A percentile compares a stretch with the other conserved stretches of the same genome.
Conservation (phyloP, 2,797 vertebrate genomes). For the Phrynocephalus vlangalii region DNA sequence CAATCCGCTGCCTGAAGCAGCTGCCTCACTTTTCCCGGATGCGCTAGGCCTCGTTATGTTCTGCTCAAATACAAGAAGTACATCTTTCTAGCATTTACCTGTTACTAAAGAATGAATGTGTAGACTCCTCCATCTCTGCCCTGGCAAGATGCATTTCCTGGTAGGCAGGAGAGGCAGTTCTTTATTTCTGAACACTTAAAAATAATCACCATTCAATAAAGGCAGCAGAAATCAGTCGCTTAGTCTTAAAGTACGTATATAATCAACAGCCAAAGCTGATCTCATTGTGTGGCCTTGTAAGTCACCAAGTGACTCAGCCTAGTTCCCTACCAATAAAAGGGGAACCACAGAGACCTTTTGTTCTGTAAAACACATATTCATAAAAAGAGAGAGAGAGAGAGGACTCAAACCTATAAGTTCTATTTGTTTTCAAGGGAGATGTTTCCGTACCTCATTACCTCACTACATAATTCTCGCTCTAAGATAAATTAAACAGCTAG, state of each 20-base stretch:
- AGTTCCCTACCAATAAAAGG: slow-evolving; percentile 18
- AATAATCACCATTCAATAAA: neutral
- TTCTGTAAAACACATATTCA: neutral
- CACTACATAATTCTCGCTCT: neutral
- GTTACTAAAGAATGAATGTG: neutral
- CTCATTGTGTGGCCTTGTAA: slow-evolving; percentile 20
- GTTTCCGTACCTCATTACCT: neutral
- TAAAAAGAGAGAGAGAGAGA: neutral
- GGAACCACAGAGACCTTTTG: slow-evolving; percentile 2
- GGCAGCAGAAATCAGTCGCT: neutral
- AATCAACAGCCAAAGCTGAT: neutral
- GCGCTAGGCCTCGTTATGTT: neutral
- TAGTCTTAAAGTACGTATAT: neutral
- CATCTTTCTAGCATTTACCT: neutral
- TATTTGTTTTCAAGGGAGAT: neutral
- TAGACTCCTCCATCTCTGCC: neutral
- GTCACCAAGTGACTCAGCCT: slow-evolving; percentile 10
- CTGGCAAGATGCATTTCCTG: neutral
- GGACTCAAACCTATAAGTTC: neutral
- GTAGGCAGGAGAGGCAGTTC: neutral
- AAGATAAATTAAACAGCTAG: neutral
- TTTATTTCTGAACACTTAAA: neutral
- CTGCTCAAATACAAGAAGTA: neutral
- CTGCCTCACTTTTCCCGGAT: neutral
- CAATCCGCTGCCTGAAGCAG: neutral